These are phyloP conservation scores for Eidolon dupreanum DNA, from an alignment of 2,797 vertebrate genomes.

Conservation along the genomic window DNA sequence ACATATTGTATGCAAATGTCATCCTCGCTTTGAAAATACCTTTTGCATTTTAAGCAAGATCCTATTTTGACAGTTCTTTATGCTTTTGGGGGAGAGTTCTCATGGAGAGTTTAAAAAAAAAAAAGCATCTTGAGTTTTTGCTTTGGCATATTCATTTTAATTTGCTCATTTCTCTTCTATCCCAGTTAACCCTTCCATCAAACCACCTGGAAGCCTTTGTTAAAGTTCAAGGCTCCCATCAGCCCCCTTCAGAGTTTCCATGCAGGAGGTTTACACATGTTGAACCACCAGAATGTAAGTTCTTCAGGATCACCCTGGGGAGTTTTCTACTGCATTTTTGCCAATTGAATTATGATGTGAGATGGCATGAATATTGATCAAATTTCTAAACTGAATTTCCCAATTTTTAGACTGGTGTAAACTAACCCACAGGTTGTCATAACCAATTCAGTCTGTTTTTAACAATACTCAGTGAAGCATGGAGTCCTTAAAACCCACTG, in stretches of 20 bases:
- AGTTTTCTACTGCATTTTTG: conserved; percentile 68
- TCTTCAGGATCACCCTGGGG: conserved; percentile 67
- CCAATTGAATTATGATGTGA: conserved; percentile 68
- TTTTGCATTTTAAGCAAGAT: conserved; percentile 79
- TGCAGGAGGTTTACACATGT: conserved; percentile 52
- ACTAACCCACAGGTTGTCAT: conserved; percentile 67
- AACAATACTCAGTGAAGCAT: conserved; percentile 62
- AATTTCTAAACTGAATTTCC: conserved; percentile 75
- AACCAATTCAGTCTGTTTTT: conserved; percentile 68
- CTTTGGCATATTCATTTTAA: conserved; percentile 61
- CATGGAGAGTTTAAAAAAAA: conserved; percentile 46
- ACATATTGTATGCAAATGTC: conserved; percentile 77
- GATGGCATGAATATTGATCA: conserved; percentile 76
- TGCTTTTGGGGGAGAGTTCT: conserved; percentile 71
- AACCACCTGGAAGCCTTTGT: conserved; percentile 74
- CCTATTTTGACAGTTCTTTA: conserved; percentile 77
- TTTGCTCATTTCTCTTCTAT: conserved; percentile 74
- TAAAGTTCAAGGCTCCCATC: conserved; percentile 60
- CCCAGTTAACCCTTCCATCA: conserved; percentile 64
- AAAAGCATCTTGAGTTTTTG: conserved; percentile 67
- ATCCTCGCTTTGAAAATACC: conserved; percentile 77
- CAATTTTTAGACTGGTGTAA: conserved; percentile 72
- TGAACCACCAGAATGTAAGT: conserved; percentile 51
- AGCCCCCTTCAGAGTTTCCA: conserved; percentile 6
- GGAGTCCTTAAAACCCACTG: conserved; percentile 50